Evolutionary conservation across 1,140 invertebrate species (phyloP).

Genomic region (Zophobas morio): DNA sequence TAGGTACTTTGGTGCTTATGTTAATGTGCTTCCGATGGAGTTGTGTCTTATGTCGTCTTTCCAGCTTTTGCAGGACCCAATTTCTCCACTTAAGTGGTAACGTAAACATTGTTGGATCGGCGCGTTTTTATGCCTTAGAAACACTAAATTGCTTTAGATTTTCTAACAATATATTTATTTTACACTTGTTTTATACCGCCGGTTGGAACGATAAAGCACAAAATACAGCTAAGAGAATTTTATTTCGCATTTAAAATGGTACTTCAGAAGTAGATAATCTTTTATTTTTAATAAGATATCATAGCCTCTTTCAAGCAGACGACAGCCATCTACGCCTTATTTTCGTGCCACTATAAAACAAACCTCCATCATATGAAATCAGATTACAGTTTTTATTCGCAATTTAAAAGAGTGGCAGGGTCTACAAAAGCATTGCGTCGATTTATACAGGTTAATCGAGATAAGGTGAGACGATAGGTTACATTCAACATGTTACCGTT

Average conservation of each 20-base stretch:
- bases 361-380: not conserved
- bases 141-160: slow-evolving; percentile 37
- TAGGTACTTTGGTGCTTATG: slow-evolving; percentile 44
- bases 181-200: slow-evolving; percentile 33
- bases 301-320: slow-evolving; percentile 18
- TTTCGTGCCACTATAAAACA: not conserved
- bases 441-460: slow-evolving; percentile 37
- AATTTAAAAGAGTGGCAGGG: not conserved
- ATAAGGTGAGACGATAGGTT: slow-evolving; percentile 33
- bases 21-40: slow-evolving; percentile 46
- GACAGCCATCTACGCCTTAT: slow-evolving; percentile 10
- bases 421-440: not conserved
- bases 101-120: slow-evolving; percentile 28
- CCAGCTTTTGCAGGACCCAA: slow-evolving; percentile 38
- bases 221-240: slow-evolving; percentile 22
- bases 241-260: slow-evolving; percentile 21
- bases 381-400: slow-evolving; percentile 1
- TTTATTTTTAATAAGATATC: slow-evolving; percentile 17
- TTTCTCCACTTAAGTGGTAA: slow-evolving; percentile 23
- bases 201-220: slow-evolving; percentile 13
- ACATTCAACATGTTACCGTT: slow-evolving; percentile 35
- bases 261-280: slow-evolving; percentile 17
- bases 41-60: slow-evolving; percentile 43
- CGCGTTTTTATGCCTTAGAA: slow-evolving; percentile 26
- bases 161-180: slow-evolving; percentile 39